Percentiles rank a stretch among this genome's conserved stretches.
phyloP scores from a whole-genome alignment of 37 sponge, comb jelly and placozoan species.

The Cliona cf. orientalis region DNA sequence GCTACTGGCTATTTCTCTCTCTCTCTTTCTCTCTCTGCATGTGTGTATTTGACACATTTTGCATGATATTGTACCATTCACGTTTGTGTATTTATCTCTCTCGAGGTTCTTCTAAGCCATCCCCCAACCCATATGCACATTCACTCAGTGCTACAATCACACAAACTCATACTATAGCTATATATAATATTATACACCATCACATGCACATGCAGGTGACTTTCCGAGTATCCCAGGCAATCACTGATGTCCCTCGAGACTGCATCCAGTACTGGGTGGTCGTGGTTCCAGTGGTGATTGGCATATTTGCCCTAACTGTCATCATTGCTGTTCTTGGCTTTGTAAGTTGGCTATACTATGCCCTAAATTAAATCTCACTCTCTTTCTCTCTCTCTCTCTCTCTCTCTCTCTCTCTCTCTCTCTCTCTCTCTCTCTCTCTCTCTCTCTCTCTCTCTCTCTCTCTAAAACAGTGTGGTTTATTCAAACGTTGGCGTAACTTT shows the following conservation, averaged over 20 bases:
- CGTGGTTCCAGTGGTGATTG: slow-evolving; percentile 37
- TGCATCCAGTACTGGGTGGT: slow-evolving; percentile 51
- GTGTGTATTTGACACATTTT: too few species aligned
- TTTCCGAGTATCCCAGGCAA: slow-evolving; percentile 17
- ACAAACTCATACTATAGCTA: too few species aligned
- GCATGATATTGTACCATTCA: background rate
- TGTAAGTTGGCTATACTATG: slow-evolving; percentile 11
- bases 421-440: background rate
- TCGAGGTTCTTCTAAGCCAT: slow-evolving; percentile 1
- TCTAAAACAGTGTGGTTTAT: slow-evolving; percentile 23
- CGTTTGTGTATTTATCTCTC: background rate
- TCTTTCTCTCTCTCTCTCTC: background rate
- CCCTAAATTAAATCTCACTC: background rate
- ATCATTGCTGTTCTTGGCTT: slow-evolving; percentile 9
- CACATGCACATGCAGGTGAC: too few species aligned
- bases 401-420: background rate
- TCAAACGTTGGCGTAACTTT: slow-evolving; percentile 37
- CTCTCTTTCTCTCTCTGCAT: too few species aligned
- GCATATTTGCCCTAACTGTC: slow-evolving; percentile 30
- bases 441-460: background rate
- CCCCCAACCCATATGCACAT: too few species aligned
- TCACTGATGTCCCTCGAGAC: slow-evolving; percentile 13
- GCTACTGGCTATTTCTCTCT: too few species aligned
- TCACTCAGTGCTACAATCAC: too few species aligned
- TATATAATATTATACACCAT: too few species aligned